A percentile compares a stretch with the other conserved stretches of the same genome.
phyloP scores from a whole-genome alignment of 2,797 vertebrate species.

The Denticeps clupeoides region DNA sequence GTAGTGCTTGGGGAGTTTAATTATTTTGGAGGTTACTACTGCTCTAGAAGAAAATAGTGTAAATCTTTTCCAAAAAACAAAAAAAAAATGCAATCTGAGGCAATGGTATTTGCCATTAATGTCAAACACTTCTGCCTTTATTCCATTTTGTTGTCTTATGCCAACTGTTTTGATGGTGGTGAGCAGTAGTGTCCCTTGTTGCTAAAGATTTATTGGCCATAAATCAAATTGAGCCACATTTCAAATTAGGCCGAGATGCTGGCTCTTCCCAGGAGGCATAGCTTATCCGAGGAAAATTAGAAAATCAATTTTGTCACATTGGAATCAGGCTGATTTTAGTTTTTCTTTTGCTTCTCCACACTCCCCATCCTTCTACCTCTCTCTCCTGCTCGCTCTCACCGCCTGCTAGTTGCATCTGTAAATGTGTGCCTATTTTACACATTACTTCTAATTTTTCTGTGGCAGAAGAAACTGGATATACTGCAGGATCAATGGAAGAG shows the following conservation, averaged over 20 bases:
- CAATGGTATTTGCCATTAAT: no score
- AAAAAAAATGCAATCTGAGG: no score
- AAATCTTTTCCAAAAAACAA: no score
- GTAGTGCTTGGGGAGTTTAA: no score
- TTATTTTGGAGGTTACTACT: no score
- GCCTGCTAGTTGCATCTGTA: background rate
- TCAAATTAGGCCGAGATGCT: slow-evolving; percentile 36
- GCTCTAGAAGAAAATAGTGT: no score
- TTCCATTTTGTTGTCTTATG: no score
- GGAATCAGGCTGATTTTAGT: slow-evolving; percentile 48
- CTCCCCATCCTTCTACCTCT: slow-evolving; percentile 21
- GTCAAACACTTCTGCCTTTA: no score
- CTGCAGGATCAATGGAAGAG: slow-evolving; percentile 38
- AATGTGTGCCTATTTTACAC: slow-evolving; percentile 7
- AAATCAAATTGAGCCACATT: slow-evolving; percentile 20
- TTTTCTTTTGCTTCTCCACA: slow-evolving; percentile 7
- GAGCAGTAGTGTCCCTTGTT: slow-evolving; percentile 1
- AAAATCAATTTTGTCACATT: slow-evolving; percentile 66
- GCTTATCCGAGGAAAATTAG: slow-evolving; percentile 59
- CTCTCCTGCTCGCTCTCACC: slow-evolving; percentile 18
- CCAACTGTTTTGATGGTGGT: background rate
- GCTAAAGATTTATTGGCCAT: slow-evolving; percentile 17
- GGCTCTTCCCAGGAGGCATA: slow-evolving; percentile 33
- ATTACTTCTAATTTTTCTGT: background rate
- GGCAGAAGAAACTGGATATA: no score